These are phyloP conservation scores for Speoplatyrhinus poulsoni DNA, from an alignment of 2,113 vertebrate genomes.

Conservation along the genomic window DNA sequence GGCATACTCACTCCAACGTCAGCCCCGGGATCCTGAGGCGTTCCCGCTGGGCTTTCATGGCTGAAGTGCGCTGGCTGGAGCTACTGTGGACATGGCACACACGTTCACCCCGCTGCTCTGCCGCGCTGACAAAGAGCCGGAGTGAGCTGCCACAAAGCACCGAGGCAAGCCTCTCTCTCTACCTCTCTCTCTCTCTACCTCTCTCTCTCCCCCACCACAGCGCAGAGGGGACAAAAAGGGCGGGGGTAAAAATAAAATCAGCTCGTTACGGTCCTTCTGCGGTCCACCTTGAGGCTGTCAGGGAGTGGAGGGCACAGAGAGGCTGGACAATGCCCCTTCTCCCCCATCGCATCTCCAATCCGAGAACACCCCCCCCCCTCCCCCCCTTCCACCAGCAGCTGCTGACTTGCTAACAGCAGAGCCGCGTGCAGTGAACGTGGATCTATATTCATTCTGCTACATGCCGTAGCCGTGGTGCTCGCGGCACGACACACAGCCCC, in stretches of 20 bases:
- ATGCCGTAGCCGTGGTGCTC: slow-evolving; percentile 53
- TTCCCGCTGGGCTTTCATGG: slow-evolving; percentile 99
- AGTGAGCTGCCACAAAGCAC: slow-evolving; percentile 84
- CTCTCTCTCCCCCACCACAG: slow-evolving; percentile 6
- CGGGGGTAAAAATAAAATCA: slow-evolving; percentile 24
- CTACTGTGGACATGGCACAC: slow-evolving; percentile 93
- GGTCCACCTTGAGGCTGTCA: slow-evolving; percentile 84
- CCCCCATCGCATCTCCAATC: slow-evolving; percentile 48
- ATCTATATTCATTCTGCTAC: slow-evolving; percentile 6
- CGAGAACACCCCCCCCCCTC: slow-evolving; percentile 35
- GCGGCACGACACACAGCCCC: neutral
- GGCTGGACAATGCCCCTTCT: slow-evolving; percentile 70
- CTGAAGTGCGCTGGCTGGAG: slow-evolving; percentile 82
- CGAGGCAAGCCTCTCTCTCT: slow-evolving; percentile 67
- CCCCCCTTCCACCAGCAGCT: slow-evolving; percentile 33
- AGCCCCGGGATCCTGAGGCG: slow-evolving; percentile 98
- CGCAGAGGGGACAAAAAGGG: neutral
- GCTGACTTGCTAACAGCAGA: slow-evolving; percentile 48
- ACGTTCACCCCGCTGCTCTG: slow-evolving; percentile 75
- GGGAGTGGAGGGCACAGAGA: slow-evolving; percentile 64
- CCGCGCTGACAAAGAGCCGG: slow-evolving; percentile 86
- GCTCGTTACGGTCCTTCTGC: slow-evolving; percentile 83
- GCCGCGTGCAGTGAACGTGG: slow-evolving; percentile 32
- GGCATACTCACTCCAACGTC: slow-evolving; percentile 99
- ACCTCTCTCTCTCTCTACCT: slow-evolving; percentile 49